Evolutionary conservation across 2,888 invertebrate species (phyloP), one percentile per base, ranked within the genome.

Genomic region (Hydroisotoma schaefferi): DNA sequence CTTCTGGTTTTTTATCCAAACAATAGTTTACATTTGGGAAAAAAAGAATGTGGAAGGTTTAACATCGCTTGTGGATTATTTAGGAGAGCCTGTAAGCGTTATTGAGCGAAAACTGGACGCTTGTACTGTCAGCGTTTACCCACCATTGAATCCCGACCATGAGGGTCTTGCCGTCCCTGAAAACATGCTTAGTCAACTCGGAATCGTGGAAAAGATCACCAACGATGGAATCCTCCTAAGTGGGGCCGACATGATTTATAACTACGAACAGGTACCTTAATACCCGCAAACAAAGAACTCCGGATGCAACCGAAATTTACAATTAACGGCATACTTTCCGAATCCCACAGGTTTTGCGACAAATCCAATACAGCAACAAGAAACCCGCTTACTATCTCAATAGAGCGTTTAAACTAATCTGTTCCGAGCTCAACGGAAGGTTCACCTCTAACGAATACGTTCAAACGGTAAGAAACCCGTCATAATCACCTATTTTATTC

Each of bases 361-460:
- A 88, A 74, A 86, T 94, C 66, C 87, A 88, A 72, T 99, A 98
- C 80, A 92, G 91, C 76, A 97, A 98, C 81, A 89, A 89, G 74
- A 93, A 95, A 76, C 95, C 97, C 2, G 94, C 94, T 10, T 94
- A 94, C 77, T 94, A 94, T 77, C 81, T 95, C 69, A 94, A 94
- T 80, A 85, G 95, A 67, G 93, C 92, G 25, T 98, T 98, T 81
- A 93, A 94, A 76, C 82, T 99, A 51, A 88, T 92, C 63, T 99
- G 99, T 79, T 92, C 93, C 0, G 94, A 94, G 77, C 83, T 94
- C 63, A 91, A 88, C 78, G 94, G 94, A 2, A 82, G 94, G 52
- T 94, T 94, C 78, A 88, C 91, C 71, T 94, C 93, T 80, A 95
- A 95, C 78, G 94, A 95, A 80, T 93, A 95, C 76, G 87, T 92